Base-by-base conservation (phyloP, 1,140 invertebrate genomes). In the Bombus turneri region DNA sequence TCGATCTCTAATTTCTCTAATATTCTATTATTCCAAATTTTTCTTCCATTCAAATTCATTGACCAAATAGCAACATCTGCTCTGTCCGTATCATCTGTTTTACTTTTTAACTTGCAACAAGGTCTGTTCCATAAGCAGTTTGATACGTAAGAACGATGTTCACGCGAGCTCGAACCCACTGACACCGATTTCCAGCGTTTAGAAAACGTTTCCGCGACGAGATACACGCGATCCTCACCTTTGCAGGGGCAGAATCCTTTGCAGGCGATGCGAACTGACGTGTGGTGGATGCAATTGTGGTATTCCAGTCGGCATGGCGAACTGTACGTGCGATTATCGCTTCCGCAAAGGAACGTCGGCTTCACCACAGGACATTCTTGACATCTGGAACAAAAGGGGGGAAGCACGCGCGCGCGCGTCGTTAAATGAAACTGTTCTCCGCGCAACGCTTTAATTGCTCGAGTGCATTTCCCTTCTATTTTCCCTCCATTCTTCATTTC, bases 261-360 rank as follows among this genome's bases (percentile, higher is more conserved):
- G 95, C 98, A 98, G 39, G 96, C 96, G 31, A 98, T 96, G 91
- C 96, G 96, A 91, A 98, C 97, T 87, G 96, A 96, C 53, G 97
- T 97, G 88, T 96, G 97, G 94, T 98, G 97, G 94, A 98, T 97
- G 95, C 98, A 99, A 95, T 98, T 99, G 96, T 98, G 98, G 95
- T 98, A 98, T 95, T 98, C 97, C 89, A 99, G 96, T 87, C 98
- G 96, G 94, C 98, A 98, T 77, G 97, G 96, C 78, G 98, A 98
- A 93, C 98, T 98, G 95, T 98, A 98, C n/a, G 98, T 98, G 90
- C 97, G 96, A 96, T 99, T 98, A 96, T 99, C 98, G 57, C 97
- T 97, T 85, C 98, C 98, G 95, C 98, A 98, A 76, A 98, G 96
- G 96, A 98, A 98, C 87, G 96, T 96, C 53, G 97, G 97, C 90